Evolutionary conservation across 1,140 invertebrate species (phyloP).

Genomic region (Meteorus sp.): DNA sequence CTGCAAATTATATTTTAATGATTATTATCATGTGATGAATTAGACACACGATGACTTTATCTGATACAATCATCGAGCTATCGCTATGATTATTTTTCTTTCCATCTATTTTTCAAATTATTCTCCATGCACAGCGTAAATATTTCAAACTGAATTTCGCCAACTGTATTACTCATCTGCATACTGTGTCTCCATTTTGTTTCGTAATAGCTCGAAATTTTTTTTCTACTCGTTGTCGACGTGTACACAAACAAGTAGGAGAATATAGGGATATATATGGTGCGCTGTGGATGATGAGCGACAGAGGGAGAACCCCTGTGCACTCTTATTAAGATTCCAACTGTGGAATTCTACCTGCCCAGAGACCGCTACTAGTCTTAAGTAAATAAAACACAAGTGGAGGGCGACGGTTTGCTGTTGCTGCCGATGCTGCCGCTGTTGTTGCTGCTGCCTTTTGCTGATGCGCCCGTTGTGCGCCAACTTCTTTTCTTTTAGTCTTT

Average conservation of each 20-base stretch:
- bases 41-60: neutral
- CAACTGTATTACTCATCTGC: too few relatives aligned
- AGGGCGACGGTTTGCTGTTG: slow-evolving; percentile 11
- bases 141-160: too few relatives aligned
- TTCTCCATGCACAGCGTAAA: too few relatives aligned
- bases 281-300: neutral
- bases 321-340: slow-evolving; percentile 60
- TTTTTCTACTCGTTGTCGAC: too few relatives aligned
- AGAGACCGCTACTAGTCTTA: slow-evolving; percentile 57
- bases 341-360: slow-evolving; percentile 59
- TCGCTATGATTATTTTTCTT: neutral
- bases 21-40: slow-evolving; percentile 1
- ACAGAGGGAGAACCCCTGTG: slow-evolving; percentile 48
- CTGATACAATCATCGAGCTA: neutral
- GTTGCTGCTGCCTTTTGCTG: neutral
- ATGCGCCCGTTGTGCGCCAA: slow-evolving; percentile 9
- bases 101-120: too few relatives aligned
- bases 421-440: neutral
- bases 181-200: too few relatives aligned
- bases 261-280: too few relatives aligned
- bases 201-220: too few relatives aligned
- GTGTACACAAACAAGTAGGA: too few relatives aligned
- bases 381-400: slow-evolving; percentile 57
- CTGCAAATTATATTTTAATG: slow-evolving; percentile 9
- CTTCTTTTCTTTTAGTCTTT: too few relatives aligned